These are phyloP conservation scores for Phymastichus coffea DNA, from an alignment of 1,140 invertebrate species.

Conservation along the genomic window DNA sequence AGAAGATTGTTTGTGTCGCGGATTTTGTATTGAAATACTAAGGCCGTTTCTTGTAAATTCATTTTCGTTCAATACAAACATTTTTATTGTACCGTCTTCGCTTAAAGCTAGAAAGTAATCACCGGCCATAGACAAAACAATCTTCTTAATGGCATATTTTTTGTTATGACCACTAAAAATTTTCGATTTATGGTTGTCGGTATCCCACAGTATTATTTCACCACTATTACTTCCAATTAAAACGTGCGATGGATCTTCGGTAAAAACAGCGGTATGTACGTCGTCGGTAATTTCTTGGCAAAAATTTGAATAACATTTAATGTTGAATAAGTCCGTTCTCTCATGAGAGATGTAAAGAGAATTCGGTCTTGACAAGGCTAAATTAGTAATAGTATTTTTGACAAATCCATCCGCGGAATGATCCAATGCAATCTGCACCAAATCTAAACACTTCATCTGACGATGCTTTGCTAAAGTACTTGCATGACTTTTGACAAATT, in stretches of 20 bases:
- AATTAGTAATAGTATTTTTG: constrained; percentile 43
- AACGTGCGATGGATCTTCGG: constrained; percentile 42
- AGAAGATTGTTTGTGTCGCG: constrained; percentile 44
- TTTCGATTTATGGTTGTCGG: constrained; percentile 32
- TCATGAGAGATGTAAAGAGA: constrained; percentile 43
- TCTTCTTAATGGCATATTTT: constrained; percentile 41
- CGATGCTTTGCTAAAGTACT: constrained; percentile 52
- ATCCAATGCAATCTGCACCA: constrained; percentile 56
- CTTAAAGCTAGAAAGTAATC: constrained; percentile 46
- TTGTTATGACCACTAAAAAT: constrained; percentile 39
- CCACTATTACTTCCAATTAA: constrained; percentile 43
- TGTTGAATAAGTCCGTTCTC: constrained; percentile 28
- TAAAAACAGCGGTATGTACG: constrained; percentile 41
- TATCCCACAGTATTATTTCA: constrained; percentile 45
- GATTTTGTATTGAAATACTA: constrained; percentile 33
- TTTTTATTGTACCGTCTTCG: constrained; percentile 44
- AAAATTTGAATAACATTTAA: constrained; percentile 27
- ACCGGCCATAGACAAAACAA: constrained; percentile 40
- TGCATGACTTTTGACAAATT: constrained; percentile 49
- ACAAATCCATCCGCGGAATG: constrained; percentile 44
- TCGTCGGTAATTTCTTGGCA: constrained; percentile 43
- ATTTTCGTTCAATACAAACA: constrained; percentile 40
- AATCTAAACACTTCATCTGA: constrained; percentile 47
- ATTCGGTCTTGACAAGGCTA: constrained; percentile 38
- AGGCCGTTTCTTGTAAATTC: constrained; percentile 28